These are phyloP conservation scores for Phengaris arion DNA, from an alignment of 2,888 invertebrate genomes.

Conservation along the genomic window DNA sequence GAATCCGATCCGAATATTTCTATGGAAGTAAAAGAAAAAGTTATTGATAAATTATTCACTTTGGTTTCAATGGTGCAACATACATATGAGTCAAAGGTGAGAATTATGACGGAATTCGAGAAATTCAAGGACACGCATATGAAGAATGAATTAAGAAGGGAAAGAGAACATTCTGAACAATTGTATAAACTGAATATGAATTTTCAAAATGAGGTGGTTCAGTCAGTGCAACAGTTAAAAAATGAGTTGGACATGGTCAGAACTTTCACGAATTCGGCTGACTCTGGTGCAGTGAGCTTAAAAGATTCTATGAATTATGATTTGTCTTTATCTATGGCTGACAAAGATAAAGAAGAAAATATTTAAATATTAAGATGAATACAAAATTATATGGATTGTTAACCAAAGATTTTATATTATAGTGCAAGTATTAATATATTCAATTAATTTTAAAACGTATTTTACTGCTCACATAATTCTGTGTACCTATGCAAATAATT, in stretches of 20 bases:
- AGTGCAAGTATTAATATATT: neutral
- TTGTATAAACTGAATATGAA: conserved; percentile 71
- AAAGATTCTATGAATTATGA: conserved; percentile 60
- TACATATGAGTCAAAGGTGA: conserved; percentile 70
- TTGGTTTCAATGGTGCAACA: conserved; percentile 73
- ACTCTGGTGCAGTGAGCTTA: conserved; percentile 42
- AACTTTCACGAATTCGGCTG: conserved; percentile 51
- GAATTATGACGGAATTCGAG: conserved; percentile 69
- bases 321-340: conserved; percentile 20
- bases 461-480: neutral
- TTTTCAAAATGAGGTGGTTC: conserved; percentile 71
- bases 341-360: conserved; percentile 2
- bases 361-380: neutral
- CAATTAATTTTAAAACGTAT: neutral
- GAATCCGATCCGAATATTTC: conserved; percentile 70
- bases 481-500: neutral
- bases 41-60: conserved; percentile 66
- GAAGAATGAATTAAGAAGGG: conserved; percentile 65
- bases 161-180: conserved; percentile 71
- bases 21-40: conserved; percentile 67
- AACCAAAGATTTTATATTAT: conserved; percentile 21
- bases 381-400: neutral
- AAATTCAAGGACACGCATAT: conserved; percentile 69
- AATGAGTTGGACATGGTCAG: conserved; percentile 68
- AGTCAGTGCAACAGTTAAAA: conserved; percentile 66